These are phyloP conservation scores for Drosophila eugracilis DNA, from an alignment of 1,140 invertebrate species.

Conservation along the genomic window DNA sequence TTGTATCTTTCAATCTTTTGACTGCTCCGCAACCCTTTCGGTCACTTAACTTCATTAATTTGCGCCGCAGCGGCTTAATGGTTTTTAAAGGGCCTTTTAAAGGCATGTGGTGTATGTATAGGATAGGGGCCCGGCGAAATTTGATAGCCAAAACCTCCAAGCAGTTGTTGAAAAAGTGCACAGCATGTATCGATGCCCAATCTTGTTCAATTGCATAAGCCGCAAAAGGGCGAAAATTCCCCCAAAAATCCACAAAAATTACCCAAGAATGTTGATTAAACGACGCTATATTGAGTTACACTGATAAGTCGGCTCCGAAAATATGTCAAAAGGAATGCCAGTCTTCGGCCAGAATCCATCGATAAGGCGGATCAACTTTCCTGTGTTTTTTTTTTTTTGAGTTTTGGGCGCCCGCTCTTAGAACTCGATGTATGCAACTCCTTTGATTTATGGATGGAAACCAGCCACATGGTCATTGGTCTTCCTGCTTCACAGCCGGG, in stretches of 20 bases:
- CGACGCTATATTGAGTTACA: constrained; percentile 47
- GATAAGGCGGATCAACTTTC: constrained; percentile 42
- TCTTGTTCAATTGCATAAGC: constrained; percentile 66
- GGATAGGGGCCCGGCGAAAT: constrained; percentile 41
- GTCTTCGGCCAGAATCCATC: constrained; percentile 34
- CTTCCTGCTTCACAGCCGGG: constrained; percentile 29
- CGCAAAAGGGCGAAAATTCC: constrained; percentile 36
- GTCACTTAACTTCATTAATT: constrained; percentile 64
- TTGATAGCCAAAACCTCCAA: constrained; percentile 58
- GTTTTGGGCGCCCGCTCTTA: background rate
- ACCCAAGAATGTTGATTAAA: constrained; percentile 56
- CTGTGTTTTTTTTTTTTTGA: background rate
- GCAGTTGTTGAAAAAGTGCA: constrained; percentile 70
- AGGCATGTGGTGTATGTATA: constrained; percentile 53
- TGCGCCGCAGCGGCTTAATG: constrained; percentile 56
- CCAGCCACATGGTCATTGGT: constrained; percentile 15
- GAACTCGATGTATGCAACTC: constrained; percentile 17
- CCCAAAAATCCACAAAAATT: constrained; percentile 42
- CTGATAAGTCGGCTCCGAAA: constrained; percentile 24
- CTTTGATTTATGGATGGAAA: constrained; percentile 42
- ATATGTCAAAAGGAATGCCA: constrained; percentile 33
- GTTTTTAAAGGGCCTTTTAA: constrained; percentile 71
- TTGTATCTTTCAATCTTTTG: constrained; percentile 67
- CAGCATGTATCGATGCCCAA: constrained; percentile 56
- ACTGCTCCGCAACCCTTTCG: constrained; percentile 30